Evolutionary conservation across 2,797 vertebrate species (phyloP).

Genomic region (Pipistrellus nathusii): DNA sequence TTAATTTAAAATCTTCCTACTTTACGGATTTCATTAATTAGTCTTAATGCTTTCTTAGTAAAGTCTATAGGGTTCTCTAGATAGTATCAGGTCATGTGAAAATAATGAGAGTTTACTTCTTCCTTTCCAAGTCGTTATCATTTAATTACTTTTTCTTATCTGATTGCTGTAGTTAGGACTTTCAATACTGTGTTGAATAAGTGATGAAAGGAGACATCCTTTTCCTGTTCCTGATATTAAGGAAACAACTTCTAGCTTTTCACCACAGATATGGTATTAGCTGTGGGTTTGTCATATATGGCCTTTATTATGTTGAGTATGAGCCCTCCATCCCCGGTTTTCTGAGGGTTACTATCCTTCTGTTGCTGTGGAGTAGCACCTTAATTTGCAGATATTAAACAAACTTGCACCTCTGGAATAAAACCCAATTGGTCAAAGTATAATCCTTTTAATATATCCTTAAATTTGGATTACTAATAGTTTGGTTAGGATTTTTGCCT

Average conservation of each 20-base stretch:
- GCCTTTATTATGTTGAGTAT: not conserved
- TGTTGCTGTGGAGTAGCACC: not conserved
- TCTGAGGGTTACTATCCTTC: not conserved
- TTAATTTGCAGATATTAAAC: not conserved
- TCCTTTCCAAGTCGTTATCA: not conserved
- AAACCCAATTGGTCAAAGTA: not conserved
- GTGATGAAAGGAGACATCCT: not conserved
- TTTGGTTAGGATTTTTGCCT: not conserved
- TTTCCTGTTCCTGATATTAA: not conserved
- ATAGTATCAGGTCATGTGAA: not conserved
- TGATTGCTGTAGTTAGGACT: not conserved
- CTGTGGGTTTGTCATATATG: too few relatives aligned
- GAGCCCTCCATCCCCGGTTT: not conserved
- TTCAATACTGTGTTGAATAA: too few relatives aligned
- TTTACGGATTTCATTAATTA: not conserved
- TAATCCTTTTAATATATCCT: not conserved
- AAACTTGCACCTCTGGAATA: not conserved
- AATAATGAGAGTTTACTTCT: not conserved
- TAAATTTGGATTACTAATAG: not conserved
- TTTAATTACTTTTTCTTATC: not conserved
- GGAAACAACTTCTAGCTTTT: not conserved
- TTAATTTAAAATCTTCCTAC: not conserved
- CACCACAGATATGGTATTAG: not conserved
- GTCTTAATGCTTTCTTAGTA: not conserved
- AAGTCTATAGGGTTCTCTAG: not conserved